Percentiles rank a stretch among this genome's conserved stretches.
These are phyloP conservation scores for Bagarius yarrelli DNA, from an alignment of 2,113 vertebrate genomes.

Conservation along the genomic window DNA sequence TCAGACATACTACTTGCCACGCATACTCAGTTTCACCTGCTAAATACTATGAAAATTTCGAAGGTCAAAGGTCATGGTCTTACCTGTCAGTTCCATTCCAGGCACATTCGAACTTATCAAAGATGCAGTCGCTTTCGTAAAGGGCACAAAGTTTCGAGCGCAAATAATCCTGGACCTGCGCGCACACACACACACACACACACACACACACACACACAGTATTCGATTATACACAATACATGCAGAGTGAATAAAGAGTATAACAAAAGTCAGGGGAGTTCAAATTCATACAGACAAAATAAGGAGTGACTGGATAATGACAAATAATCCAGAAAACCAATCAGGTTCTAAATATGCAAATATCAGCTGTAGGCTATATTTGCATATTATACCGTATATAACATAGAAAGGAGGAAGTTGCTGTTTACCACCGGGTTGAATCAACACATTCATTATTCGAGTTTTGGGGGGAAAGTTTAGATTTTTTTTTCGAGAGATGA, in stretches of 20 bases:
- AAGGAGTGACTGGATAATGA: no score
- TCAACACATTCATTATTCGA: no score
- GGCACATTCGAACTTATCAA: conserved; percentile 49
- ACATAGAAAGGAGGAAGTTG: neutral
- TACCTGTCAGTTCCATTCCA: conserved; percentile 52
- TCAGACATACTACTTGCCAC: no score
- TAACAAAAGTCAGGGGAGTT: neutral
- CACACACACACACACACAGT: neutral
- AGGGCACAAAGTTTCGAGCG: conserved; percentile 40
- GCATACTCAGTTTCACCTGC: no score
- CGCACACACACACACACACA: conserved; percentile 10
- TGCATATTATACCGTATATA: neutral
- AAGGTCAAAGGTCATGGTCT: conserved; percentile 48
- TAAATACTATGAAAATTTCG: neutral
- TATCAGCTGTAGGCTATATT: neutral
- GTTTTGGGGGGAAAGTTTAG: no score
- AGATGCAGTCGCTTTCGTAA: conserved; percentile 45
- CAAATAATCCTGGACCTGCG: conserved; percentile 45
- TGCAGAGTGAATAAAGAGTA: neutral
- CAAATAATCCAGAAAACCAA: neutral
- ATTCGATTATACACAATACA: neutral
- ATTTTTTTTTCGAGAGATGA: no score
- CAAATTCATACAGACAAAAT: neutral
- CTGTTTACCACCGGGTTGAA: no score
- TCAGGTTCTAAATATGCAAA: neutral